Base-by-base conservation (phyloP, 2,888 invertebrate species). In the Chrysina gloriosa region DNA sequence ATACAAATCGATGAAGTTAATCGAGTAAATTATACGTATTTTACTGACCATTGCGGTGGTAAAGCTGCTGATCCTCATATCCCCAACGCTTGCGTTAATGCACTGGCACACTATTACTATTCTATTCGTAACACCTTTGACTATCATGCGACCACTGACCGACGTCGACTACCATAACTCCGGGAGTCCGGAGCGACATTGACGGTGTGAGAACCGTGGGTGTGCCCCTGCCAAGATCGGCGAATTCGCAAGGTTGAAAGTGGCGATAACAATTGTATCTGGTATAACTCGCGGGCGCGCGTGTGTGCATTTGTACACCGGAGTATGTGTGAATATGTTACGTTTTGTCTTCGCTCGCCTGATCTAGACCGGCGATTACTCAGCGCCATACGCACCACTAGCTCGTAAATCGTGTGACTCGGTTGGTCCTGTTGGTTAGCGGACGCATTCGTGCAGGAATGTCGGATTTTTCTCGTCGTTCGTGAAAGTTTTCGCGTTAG, bases 101-200 rank as follows among this genome's bases (percentile, higher is more conserved):
- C 71, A 71, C 71, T 69, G 63, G 48, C 69, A 71, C 71, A 63
- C 67, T 67, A 64, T n/a, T 56, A 34, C 68, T 70, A 65, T 64
- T n/a, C n/a, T n/a, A n/a, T n/a, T n/a, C 36, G 69, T 71, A 69
- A 67, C 71, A 69, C 71, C 67, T 64, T 42, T 67, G 68, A 67
- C 63, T 71, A 71, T 64, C 65, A 58, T 65, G 67, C 70, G 69
- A 67, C 64, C 70, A 67, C 70, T 71, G 70, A 71, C 69, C 69
- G 61, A 54, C 67, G 67, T 67, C 69, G 54, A 71, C 69, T 69
- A 69, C 67, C 61, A 66, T 67, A n/a, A 67, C 61, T 67, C 67
- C 64, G 69, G 70, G 48, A 63, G 65, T 71, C 70, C 69, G 67
- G 70, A 67, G 36, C 54, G 64, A 61, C 70, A 70, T 70, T 70